A percentile compares a stretch with the other conserved stretches of the same genome.
phyloP scores from a whole-genome alignment of 1,140 invertebrate genomes.

The Hetaerina americana region DNA sequence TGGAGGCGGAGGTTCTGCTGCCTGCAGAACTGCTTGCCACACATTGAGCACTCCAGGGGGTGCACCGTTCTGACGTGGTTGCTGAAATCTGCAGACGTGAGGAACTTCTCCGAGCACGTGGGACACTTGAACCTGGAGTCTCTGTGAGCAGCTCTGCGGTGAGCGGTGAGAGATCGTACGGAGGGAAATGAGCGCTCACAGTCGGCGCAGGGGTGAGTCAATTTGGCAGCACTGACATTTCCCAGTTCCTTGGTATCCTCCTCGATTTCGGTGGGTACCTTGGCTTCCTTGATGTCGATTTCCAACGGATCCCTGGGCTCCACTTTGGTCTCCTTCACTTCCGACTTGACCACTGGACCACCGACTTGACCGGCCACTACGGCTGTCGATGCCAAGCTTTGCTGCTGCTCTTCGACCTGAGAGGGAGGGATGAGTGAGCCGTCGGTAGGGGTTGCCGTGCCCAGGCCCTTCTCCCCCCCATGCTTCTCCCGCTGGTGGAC shows the following conservation, averaged over 20 bases:
- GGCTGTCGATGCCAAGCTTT: too few relatives aligned
- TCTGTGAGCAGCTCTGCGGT: neutral
- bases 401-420: neutral
- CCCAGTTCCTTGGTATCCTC: neutral
- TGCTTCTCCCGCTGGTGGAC: neutral
- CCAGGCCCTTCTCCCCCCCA: neutral
- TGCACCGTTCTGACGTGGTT: constrained; percentile 52
- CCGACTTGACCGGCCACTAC: too few relatives aligned
- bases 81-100: constrained; percentile 8
- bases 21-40: constrained; percentile 62
- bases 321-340: neutral
- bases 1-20: constrained; percentile 59
- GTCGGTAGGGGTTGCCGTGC: neutral
- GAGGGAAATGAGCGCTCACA: neutral
- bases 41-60: constrained; percentile 62
- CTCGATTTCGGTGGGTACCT: neutral
- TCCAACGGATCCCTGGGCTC: neutral
- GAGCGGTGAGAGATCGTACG: neutral
- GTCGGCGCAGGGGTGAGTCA: neutral
- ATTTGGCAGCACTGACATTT: neutral
- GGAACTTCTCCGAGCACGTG: neutral
- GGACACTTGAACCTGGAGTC: constrained; percentile 1
- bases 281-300: neutral
- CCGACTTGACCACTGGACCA: neutral
- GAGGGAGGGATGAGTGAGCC: neutral